Evolutionary conservation across 1,140 invertebrate genomes (phyloP).

Genomic region (Adelges cooleyi): DNA sequence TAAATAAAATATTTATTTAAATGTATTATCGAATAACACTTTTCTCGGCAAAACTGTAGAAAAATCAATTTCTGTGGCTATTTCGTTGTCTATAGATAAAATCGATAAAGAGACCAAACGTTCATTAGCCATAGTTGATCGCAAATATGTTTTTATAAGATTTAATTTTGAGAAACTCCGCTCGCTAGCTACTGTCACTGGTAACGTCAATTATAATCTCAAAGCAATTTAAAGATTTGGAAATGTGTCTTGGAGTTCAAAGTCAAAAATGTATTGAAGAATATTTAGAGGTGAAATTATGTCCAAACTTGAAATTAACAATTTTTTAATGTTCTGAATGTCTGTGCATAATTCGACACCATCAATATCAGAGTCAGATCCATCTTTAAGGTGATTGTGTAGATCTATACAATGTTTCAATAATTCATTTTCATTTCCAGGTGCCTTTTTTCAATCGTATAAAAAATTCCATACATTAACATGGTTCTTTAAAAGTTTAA

Average conservation of each 20-base stretch:
- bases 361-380: neutral
- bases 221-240: constrained; percentile 7
- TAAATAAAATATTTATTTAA: neutral
- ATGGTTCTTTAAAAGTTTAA: neutral
- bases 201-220: constrained; percentile 7
- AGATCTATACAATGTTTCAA: neutral
- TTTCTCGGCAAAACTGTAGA: neutral
- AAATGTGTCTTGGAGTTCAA: neutral
- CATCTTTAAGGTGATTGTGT: neutral
- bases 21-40: too few species aligned
- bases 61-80: neutral
- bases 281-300: neutral
- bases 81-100: constrained; percentile 12
- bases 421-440: neutral
- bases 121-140: constrained; percentile 35
- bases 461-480: neutral
- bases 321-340: neutral
- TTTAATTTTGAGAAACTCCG: constrained; percentile 36
- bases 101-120: constrained; percentile 33
- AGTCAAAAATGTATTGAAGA: neutral
- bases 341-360: neutral
- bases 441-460: neutral
- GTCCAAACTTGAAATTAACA: neutral
- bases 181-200: constrained; percentile 35
- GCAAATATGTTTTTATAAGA: too few species aligned